These are phyloP conservation scores for Phengaris arion DNA, from an alignment of 2,888 invertebrate species.

Conservation along the genomic window DNA sequence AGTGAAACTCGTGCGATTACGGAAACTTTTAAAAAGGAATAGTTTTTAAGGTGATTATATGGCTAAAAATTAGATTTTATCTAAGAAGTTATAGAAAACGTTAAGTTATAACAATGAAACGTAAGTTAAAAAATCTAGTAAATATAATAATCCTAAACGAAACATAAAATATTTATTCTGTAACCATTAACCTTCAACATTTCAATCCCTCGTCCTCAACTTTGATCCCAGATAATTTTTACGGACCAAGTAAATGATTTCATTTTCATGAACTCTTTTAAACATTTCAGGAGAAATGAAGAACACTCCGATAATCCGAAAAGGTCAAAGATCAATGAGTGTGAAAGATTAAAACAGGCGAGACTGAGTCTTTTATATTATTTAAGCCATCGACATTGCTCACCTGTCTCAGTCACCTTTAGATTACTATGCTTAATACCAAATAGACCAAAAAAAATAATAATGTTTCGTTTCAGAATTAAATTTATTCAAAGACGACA, in stretches of 20 bases:
- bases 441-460: background rate
- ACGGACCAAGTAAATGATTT: background rate
- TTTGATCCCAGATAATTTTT: constrained; percentile 18
- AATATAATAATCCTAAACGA: background rate
- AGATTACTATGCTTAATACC: background rate
- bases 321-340: constrained; percentile 18
- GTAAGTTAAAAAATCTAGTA: background rate
- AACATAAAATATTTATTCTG: background rate
- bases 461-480: background rate
- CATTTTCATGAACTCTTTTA: background rate
- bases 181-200: background rate
- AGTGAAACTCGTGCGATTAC: background rate
- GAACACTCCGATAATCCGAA: constrained; percentile 10
- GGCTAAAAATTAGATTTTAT: no score
- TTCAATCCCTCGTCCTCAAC: background rate
- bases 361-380: background rate
- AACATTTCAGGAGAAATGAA: background rate
- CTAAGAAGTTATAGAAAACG: no score
- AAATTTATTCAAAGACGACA: no score
- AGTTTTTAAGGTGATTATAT: no score
- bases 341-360: background rate
- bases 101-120: no score
- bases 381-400: background rate
- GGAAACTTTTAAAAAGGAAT: no score
- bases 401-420: background rate